Base-by-base conservation (phyloP, 2,113 vertebrate genomes). In the Crotalus horridus region DNA sequence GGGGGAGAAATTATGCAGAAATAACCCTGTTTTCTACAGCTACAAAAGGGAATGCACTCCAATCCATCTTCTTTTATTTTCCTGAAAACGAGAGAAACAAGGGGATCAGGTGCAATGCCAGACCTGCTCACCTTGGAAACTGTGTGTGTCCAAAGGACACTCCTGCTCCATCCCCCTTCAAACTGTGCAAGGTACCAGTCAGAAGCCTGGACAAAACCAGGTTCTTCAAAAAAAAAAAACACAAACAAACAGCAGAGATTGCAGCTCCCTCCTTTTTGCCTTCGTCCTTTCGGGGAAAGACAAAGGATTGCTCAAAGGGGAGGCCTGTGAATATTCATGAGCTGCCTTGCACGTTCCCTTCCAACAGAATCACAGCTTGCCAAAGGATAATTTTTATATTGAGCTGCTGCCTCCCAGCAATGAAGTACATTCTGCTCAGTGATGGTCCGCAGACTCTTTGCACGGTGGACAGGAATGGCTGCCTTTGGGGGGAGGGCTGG, bases 261-360 rank as follows among this genome's bases (percentile, higher is more conserved):
- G 20, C 59, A 4, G 26, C 64, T 85, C n/a, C 29, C 8, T 91
- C 90, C 56, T 91, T 29, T 0, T 85, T n/a, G 54, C 17, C 1
- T 51, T 51, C 54, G 59, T 51, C 54, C 56, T 86, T 85, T 54
- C 55, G 89, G 61, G 55, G 55, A 87, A 91, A 94, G 86, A 93
- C 61, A 89, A 93, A 88, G 51, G n/a, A 15, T 48, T n/a, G 33
- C 56, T 86, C 46, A 9, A 26, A 46, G 29, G 24, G 86, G 39
- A 87, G 58, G 23, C 64, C 54, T 48, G 33, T 91, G 74, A 91
- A 91, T 93, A 93, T 91, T 61, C 55, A 89, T 43, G 21, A 91
- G 61, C n/a, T 20, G n/a, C 11, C 11, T 74, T 69, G 39, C 43
- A 11, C 26, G 10, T 89, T 59, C 86, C 58, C 21, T 54, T 53